Evolutionary conservation across 2,797 vertebrate species (phyloP), one percentile per base, ranked within the genome.

Genomic region (Sphaeramia orbicularis): DNA sequence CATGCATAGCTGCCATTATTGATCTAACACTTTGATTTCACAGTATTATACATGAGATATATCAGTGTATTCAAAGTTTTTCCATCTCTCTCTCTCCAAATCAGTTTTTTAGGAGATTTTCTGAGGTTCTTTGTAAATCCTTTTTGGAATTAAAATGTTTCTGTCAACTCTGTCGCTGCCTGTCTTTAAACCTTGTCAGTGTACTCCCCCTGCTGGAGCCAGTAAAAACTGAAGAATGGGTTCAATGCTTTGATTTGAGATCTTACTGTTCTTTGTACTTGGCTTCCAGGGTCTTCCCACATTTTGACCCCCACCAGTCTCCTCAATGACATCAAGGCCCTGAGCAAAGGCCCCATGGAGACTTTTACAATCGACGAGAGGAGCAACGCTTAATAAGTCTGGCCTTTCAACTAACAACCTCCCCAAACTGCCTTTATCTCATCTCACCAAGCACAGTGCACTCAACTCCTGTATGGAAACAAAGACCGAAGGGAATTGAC

Each of bases 311-410:
- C 98, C 27, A 94, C 57, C 71, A 86, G 86, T 57, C 94, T 99
- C 50, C 89, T 99, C 89, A 92, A 98, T 69, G 96, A 99, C 71
- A 95, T 99, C 76, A 96, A 98, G 89, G 93, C 86, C 56, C 93
- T 99, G 80, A 97, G 86, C 89, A 97, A 95, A 87, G 74, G 90
- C 2, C 91, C 94, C n/a, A 69, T 95, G 92, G 95, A 98, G 71
- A 87, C 71, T 32, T 91, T 96, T 36, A 95, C 86, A 60, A 50
- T 96, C 58, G 93, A 96, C 2, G 96, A 96, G 47, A 89, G 63
- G 36, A 86, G 67, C 76, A 88, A 80, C 0, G 79, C 81, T 60
- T 94, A 77, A 93, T 24, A 49, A 4, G 18, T 30, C 10, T 44
- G 0, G 3, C 38, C 40, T 10, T 42, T 12, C 1, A 30, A 9